These are phyloP conservation scores for Physocephala rufipes DNA, from an alignment of 2,888 invertebrate species.

Conservation along the genomic window DNA sequence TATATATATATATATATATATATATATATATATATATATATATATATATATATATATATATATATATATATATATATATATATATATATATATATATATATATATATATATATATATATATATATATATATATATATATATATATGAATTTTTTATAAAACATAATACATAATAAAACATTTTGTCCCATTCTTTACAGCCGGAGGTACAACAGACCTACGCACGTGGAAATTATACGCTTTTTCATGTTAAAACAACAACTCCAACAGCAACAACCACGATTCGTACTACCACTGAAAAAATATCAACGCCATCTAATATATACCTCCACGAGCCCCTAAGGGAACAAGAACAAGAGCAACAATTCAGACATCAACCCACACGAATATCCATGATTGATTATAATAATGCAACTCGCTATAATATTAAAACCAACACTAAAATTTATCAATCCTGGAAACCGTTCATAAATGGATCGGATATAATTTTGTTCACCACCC, in stretches of 20 bases:
- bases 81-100: no score
- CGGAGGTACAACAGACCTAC: constrained; percentile 59
- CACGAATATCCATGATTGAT: constrained; percentile 1
- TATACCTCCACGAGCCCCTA: constrained; percentile 3
- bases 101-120: no score
- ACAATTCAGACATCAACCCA: constrained; percentile 70
- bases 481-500: constrained; percentile 38
- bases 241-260: constrained; percentile 61
- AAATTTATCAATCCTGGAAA: background rate
- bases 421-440: constrained; percentile 29
- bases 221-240: constrained; percentile 65
- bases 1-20: no score
- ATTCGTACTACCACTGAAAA: no score
- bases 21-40: no score
- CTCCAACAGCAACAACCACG: constrained; percentile 61
- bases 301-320: constrained; percentile 25
- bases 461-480: background rate
- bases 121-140: no score
- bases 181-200: constrained; percentile 48
- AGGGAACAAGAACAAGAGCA: constrained; percentile 41
- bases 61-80: no score
- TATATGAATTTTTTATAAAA: no score
- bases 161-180: background rate
- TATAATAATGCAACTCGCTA: background rate
- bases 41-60: no score